These are phyloP conservation scores for Gobionotothen gibberifrons DNA, from an alignment of 2,797 vertebrate species.

Conservation along the genomic window DNA sequence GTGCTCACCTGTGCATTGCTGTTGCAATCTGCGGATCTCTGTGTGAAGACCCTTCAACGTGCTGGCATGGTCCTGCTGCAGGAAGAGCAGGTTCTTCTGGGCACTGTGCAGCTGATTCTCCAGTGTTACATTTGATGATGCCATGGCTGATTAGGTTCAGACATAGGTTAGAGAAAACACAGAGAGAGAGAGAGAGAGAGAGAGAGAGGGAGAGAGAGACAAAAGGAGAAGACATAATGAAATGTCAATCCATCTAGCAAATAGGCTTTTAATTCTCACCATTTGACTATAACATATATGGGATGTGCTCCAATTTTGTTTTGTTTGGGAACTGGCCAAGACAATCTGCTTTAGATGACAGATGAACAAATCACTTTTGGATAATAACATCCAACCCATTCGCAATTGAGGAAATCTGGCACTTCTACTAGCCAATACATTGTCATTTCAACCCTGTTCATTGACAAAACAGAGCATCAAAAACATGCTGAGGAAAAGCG, in stretches of 20 bases:
- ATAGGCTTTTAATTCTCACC: constrained; percentile 24
- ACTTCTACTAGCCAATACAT: background rate
- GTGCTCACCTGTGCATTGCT: constrained; percentile 93
- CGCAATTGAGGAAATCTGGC: background rate
- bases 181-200: constrained; percentile 5
- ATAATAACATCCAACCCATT: constrained; percentile 25
- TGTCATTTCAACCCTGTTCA: background rate
- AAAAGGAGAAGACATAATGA: constrained; percentile 7
- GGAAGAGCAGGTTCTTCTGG: constrained; percentile 97
- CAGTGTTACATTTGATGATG: constrained; percentile 87
- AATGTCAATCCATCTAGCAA: constrained; percentile 8
- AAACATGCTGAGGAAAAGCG: background rate
- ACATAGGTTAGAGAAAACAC: constrained; percentile 25
- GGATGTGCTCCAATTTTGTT: constrained; percentile 32
- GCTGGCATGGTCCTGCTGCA: constrained; percentile 94
- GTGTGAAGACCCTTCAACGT: constrained; percentile 94
- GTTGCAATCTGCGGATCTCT: constrained; percentile 94
- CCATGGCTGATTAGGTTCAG: constrained; percentile 84
- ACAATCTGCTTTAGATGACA: constrained; percentile 35
- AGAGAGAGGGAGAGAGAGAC: too few species aligned
- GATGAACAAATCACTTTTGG: constrained; percentile 1
- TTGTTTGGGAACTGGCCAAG: constrained; percentile 17
- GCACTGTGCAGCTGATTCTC: constrained; percentile 98
- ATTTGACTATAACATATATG: constrained; percentile 38
- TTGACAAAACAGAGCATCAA: background rate